Base-by-base conservation (phyloP, 2,888 invertebrate genomes). In the Catocala sponsa region DNA sequence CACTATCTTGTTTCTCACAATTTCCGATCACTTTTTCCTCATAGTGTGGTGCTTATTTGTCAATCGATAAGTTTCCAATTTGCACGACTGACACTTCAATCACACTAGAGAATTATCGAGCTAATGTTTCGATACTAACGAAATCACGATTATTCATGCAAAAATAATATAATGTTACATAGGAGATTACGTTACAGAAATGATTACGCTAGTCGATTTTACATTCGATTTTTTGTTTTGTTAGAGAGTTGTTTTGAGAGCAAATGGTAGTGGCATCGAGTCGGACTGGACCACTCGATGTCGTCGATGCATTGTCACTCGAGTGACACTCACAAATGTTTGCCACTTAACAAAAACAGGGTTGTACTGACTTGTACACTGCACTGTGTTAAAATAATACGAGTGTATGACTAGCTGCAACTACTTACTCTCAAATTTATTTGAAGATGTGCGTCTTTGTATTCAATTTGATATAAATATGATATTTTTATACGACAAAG, bases 321-420 rank as follows among this genome's bases (percentile, higher is more conserved):
- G 85, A 88, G 85, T 87, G 87, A 89, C 87, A 86, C 89, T 89
- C 87, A 83, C 86, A 88, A 88, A 87, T 90, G 88, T 91, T 90
- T 90, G 85, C 85, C 88, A 87, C 88, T 90, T 83, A 80, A 84
- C 84, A 80, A 86, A 87, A 84, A 73, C 74, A 76, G 74, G 71
- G 69, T 68, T 69, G 71, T 67, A 65, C 63, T 56, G 59, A 60
- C 65, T 74, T 62, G 65, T 55, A 59, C 65, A 38, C 73, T 79
- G 72, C 73, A 68, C 71, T 75, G 13, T 38, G 43, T n/a, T 46
- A 48, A 48, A 41, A 55, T 32, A 42, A 52, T 67, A 55, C 49
- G 51, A 38, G 25, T 10, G 9, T 46, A 50, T 25, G n/a, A 25
- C 15, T 38, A 38, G 35, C 35, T 59, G 44, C 47, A 6, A 52